Base-by-base conservation (phyloP, 1,140 invertebrate genomes). In the Sweltsa coloradensis region DNA sequence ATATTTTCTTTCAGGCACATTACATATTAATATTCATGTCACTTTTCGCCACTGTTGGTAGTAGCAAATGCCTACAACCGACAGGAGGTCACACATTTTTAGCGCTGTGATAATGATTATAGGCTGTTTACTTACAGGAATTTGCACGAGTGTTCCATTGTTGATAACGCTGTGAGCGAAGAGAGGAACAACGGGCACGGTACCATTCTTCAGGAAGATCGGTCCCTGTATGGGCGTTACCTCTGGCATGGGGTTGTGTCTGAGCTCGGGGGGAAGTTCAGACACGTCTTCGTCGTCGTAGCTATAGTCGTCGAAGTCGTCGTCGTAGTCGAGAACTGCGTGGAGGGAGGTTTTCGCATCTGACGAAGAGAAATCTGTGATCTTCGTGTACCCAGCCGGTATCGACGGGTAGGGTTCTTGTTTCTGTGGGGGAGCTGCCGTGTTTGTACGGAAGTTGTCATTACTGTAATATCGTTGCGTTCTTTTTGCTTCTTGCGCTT, bases 131-230 rank as follows among this genome's bases (percentile, higher is more conserved):
- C 83, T 86, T 69, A 89, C 86, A 63, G 85, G 85, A 70, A 89
- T 88, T 70, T 88, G 85, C 45, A 88, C 75, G 57, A 87, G 80
- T 13, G 79, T 79, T 48, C 85, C 85, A 65, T 89, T 89, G 62
- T 84, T 85, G 50, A 85, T 61, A 44, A 80, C 79, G 7, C 80
- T 79, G 68, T 88, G 87, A 18, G 84, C 83, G 51, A 85, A 88
- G 2, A 88, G 66, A n/a, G 85, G 86, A 39, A 89, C 83, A 1
- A 89, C 85, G 16, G 86, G 85, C 19, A 86, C 82, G 21, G 74
- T 74, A 49, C 83, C 81, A 62, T 88, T 86, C 62, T 83, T 81
- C 49, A 87, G 54, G 52, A 76, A 77, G 61, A 88, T 84, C 3
- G 85, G 85, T 16, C 85, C 85, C 62, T 85, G 81, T 43, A 87